Conservation (phyloP, 2,888 invertebrate genomes). For the Cistogaster globosa region DNA sequence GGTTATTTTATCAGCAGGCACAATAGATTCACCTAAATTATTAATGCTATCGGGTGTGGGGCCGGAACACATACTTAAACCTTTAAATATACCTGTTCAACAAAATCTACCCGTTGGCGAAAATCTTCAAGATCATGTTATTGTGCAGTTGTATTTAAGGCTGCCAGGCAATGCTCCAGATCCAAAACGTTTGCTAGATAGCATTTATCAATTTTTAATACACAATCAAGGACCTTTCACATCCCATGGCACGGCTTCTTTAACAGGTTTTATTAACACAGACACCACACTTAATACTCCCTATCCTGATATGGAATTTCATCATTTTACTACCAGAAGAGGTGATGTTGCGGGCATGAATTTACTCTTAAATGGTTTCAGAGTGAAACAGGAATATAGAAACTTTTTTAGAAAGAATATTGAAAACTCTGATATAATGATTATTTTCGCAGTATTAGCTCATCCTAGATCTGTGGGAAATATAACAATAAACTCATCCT, state of each 20-base stretch:
- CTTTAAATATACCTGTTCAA: slow-evolving; percentile 74
- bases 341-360: slow-evolving; percentile 74
- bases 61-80: slow-evolving; percentile 74
- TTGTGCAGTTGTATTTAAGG: slow-evolving; percentile 82
- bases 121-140: slow-evolving; percentile 91
- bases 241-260: slow-evolving; percentile 81
- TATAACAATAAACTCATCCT: slow-evolving; percentile 83
- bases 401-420: slow-evolving; percentile 37
- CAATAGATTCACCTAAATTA: slow-evolving; percentile 79
- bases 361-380: slow-evolving; percentile 73
- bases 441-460: slow-evolving; percentile 73
- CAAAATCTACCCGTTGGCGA: slow-evolving; percentile 85
- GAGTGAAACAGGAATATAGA: slow-evolving; percentile 50
- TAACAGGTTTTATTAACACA: slow-evolving; percentile 85
- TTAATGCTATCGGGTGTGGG: slow-evolving; percentile 81
- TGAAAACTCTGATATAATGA: slow-evolving; percentile 63
- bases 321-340: slow-evolving; percentile 80
- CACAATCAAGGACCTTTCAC: slow-evolving; percentile 84
- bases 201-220: slow-evolving; percentile 83
- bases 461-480: slow-evolving; percentile 82
- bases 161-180: slow-evolving; percentile 79
- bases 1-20: slow-evolving; percentile 79
- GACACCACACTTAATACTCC: slow-evolving; percentile 81
- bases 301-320: slow-evolving; percentile 86
- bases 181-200: slow-evolving; percentile 77